phyloP scores from a whole-genome alignment of 2,113 vertebrate species.

The Brachirus orientalis region DNA sequence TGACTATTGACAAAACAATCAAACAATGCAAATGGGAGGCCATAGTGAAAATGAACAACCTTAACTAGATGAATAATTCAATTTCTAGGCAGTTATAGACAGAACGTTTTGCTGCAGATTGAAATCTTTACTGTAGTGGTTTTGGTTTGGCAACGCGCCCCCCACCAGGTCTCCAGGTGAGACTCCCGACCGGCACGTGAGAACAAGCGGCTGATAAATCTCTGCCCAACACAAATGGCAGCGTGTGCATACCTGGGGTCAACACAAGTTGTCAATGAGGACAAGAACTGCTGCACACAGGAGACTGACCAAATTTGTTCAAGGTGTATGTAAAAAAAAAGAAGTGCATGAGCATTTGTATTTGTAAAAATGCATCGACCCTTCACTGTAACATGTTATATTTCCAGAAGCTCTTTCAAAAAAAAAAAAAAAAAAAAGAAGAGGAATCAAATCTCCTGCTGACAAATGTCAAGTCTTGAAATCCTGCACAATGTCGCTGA shows the following conservation, averaged over 20 bases:
- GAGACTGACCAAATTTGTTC: no score
- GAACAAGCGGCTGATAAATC: constrained; percentile 1
- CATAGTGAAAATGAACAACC: no score
- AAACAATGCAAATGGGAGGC: background rate
- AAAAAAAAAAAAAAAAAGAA: background rate
- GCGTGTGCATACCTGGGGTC: background rate
- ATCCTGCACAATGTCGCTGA: constrained; percentile 52
- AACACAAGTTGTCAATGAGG: constrained; percentile 7
- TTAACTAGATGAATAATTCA: no score
- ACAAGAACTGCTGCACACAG: no score
- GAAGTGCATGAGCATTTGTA: no score
- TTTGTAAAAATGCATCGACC: constrained; percentile 21
- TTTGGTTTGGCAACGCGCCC: background rate
- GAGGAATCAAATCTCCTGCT: constrained; percentile 40
- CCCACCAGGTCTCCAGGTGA: background rate
- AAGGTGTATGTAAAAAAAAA: no score
- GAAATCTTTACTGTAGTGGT: background rate
- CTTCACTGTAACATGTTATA: background rate
- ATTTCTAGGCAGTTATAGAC: no score
- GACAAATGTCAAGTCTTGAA: constrained; percentile 50
- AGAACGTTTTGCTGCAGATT: background rate
- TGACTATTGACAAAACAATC: background rate
- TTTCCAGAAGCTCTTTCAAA: background rate
- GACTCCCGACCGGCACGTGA: background rate
- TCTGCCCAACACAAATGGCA: background rate